These are phyloP conservation scores for Tethea ocularis DNA, from an alignment of 2,888 invertebrate genomes.

Conservation along the genomic window DNA sequence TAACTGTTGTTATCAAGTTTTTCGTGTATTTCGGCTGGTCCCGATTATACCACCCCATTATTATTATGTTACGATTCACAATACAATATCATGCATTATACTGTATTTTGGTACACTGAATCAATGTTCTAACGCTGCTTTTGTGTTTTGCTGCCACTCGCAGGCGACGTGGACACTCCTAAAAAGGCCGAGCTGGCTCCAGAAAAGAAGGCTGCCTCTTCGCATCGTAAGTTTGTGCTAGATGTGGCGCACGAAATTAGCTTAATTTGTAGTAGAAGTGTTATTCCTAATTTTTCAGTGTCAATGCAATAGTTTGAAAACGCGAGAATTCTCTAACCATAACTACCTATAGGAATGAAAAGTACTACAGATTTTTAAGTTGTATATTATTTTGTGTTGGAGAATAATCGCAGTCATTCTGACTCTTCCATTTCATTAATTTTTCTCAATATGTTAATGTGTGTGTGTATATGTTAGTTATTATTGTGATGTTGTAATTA, in stretches of 20 bases:
- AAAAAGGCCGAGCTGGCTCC: slow-evolving; percentile 79
- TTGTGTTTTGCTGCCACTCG: slow-evolving; percentile 77
- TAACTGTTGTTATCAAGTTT: slow-evolving; percentile 2
- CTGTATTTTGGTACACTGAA: slow-evolving; percentile 35
- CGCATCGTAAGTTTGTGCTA: slow-evolving; percentile 79
- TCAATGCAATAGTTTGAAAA: slow-evolving; percentile 28
- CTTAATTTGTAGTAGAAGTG: slow-evolving; percentile 31
- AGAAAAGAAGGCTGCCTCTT: slow-evolving; percentile 77
- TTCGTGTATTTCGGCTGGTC: not conserved
- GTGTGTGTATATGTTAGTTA: slow-evolving; percentile 34
- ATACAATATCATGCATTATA: slow-evolving; percentile 16
- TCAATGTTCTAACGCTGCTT: slow-evolving; percentile 81
- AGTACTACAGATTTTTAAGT: slow-evolving; percentile 12
- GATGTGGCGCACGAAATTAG: slow-evolving; percentile 68
- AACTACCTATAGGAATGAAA: slow-evolving; percentile 6
- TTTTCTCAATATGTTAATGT: slow-evolving; percentile 27
- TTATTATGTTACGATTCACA: slow-evolving; percentile 15
- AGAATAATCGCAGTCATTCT: slow-evolving; percentile 41
- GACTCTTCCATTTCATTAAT: slow-evolving; percentile 29
- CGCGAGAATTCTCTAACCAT: slow-evolving; percentile 43
- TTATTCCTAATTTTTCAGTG: slow-evolving; percentile 25
- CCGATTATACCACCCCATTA: not conserved
- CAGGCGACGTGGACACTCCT: slow-evolving; percentile 82
- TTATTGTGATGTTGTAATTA: not conserved
- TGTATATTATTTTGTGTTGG: slow-evolving; percentile 22